Evolutionary conservation across 2,888 invertebrate genomes (phyloP), one percentile per base, ranked within the genome.

Genomic region (Notodonta dromedarius): DNA sequence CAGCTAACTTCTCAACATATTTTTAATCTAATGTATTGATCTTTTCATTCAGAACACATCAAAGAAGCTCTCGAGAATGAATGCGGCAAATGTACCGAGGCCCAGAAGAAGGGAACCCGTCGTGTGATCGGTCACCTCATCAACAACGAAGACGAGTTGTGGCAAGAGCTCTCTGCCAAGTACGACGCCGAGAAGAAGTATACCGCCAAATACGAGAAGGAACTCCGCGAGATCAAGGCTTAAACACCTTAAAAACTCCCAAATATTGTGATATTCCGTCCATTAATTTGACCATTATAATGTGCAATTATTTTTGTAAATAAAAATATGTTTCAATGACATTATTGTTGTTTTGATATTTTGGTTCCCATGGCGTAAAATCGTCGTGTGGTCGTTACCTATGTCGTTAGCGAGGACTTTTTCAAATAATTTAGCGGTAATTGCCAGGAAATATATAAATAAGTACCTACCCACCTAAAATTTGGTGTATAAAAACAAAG

Each of bases 141-240:
- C 69, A 84, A 87, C 65, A 52, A 88, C 12, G 81, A 88, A 57
- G 62, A 63, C 90, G 85, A 80, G 0, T 80, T 65, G 72, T 93
- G 92, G 92, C 65, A 72, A 0, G 70, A 89, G 61, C 82, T 94
- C 13, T 73, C 76, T 24, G 77, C 62, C 40, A 90, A 90, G 57
- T 93, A 86, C 67, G 93, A 94, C 65, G 89, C 91, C 0, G 69
- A 79, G 0, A 80, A 67, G 39, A 82, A 85, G 39, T 93, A 80
- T 77, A 71, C 77, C 11, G 66, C 64, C 6, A 84, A 84, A 53
- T 90, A 90, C 67, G 90, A 93, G 61, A 70, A 77, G 8, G 87
- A 87, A 57, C 78, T 88, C 0, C 79, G 74, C 44, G 61, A 76
- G 32, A 65, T 79, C 40, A 71, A 80, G 57, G 73, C 71, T 6